phyloP scores from a whole-genome alignment of 2,888 invertebrate species.

The Lepidocyrtinus sp. region DNA sequence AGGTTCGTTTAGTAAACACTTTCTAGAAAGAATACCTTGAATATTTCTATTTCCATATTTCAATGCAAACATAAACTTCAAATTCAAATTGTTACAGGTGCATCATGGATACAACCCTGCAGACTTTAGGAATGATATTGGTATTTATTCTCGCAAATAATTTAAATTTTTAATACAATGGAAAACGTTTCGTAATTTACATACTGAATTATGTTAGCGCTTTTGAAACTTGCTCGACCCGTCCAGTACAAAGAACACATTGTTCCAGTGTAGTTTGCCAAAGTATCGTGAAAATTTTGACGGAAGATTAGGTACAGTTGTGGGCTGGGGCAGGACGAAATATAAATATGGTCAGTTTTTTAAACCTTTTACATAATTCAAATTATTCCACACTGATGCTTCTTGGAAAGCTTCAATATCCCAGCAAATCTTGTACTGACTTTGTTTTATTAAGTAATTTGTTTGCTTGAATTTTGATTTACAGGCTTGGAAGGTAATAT shows the following conservation, averaged over 20 bases:
- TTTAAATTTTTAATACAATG: too few species aligned
- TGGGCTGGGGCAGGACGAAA: constrained; percentile 90
- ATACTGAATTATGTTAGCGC: constrained; percentile 25
- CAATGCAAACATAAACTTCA: not conserved
- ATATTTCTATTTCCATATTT: not conserved
- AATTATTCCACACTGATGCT: too few species aligned
- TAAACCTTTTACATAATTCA: not conserved
- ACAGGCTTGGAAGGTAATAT: constrained; percentile 46
- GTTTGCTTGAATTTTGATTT: too few species aligned
- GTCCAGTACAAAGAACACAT: constrained; percentile 94
- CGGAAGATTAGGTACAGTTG: constrained; percentile 91
- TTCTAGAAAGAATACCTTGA: not conserved
- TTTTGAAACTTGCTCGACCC: constrained; percentile 72
- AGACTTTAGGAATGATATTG: constrained; percentile 93
- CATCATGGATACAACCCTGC: constrained; percentile 92
- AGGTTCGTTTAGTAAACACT: constrained; percentile 74
- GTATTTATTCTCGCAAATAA: constrained; percentile 71
- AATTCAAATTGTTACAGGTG: constrained; percentile 73
- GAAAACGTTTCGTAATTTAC: not conserved
- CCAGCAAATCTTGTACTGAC: not conserved
- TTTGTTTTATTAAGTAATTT: too few species aligned
- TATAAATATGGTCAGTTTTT: constrained; percentile 46
- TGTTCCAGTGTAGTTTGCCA: constrained; percentile 91
- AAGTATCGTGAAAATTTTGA: constrained; percentile 82
- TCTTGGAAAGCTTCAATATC: not conserved